Evolutionary conservation across 2,888 invertebrate species (phyloP).

Genomic region (Drosophila siamana): DNA sequence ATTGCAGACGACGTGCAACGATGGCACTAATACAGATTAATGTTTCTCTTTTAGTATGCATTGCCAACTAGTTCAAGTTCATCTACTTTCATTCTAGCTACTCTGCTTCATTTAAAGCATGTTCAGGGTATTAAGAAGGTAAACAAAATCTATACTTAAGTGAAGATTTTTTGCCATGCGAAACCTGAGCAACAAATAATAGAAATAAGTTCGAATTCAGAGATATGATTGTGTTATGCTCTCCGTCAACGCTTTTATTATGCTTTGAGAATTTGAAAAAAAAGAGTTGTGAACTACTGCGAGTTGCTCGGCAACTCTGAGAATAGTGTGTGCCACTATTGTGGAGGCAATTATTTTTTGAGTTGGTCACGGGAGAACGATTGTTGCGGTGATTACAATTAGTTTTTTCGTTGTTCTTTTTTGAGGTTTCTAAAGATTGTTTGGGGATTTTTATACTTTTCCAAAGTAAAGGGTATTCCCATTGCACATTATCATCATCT

Average conservation of each 20-base stretch:
- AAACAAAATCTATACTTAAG: conserved; percentile 38
- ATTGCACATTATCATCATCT: neutral
- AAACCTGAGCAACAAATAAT: conserved; percentile 13
- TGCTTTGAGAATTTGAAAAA: neutral
- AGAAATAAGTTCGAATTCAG: neutral
- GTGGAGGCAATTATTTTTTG: conserved; percentile 12
- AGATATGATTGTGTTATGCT: conserved; percentile 7
- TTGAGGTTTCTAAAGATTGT: conserved; percentile 7
- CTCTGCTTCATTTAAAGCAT: neutral
- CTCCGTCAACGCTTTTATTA: conserved; percentile 12
- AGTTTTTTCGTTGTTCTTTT: conserved; percentile 1
- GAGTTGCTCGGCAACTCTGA: neutral
- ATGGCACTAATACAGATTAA: neutral
- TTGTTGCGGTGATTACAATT: conserved; percentile 43
- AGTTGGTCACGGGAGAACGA: conserved; percentile 60
- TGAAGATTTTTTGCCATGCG: conserved; percentile 38
- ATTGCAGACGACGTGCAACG: neutral
- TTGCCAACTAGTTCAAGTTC: too few species aligned
- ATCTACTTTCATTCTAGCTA: too few species aligned
- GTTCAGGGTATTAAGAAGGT: conserved; percentile 27
- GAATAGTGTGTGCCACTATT: neutral
- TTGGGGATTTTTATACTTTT: conserved; percentile 37
- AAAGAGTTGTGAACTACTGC: too few species aligned
- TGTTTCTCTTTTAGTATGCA: too few species aligned
- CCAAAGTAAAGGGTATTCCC: conserved; percentile 11